These are phyloP conservation scores for Eciton burchellii DNA, from an alignment of 1,140 invertebrate genomes.

Conservation along the genomic window DNA sequence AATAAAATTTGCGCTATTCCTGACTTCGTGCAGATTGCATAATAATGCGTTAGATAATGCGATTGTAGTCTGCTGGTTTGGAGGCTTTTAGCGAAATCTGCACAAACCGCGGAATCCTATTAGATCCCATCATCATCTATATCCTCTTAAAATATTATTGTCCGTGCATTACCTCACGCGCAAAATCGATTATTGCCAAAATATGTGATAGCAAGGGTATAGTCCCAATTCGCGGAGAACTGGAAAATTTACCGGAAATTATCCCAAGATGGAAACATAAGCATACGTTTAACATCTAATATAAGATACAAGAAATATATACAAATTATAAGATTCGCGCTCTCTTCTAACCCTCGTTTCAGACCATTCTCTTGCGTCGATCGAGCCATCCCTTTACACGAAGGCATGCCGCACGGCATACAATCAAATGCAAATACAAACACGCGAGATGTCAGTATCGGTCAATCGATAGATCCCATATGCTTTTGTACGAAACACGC, in stretches of 20 bases:
- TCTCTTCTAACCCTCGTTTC: no score
- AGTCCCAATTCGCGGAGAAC: not conserved
- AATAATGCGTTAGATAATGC: conserved; percentile 51
- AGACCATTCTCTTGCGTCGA: no score
- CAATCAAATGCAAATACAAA: no score
- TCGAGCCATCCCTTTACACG: no score
- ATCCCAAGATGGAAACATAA: no score
- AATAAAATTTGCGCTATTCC: conserved; percentile 24
- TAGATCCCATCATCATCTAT: conserved; percentile 46
- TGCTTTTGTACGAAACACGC: no score
- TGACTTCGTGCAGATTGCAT: conserved; percentile 22
- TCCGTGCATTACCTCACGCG: conserved; percentile 10
- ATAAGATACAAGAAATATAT: no score
- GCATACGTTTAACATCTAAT: no score
- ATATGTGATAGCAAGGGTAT: not conserved
- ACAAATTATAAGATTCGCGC: no score
- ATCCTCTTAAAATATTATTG: conserved; percentile 44
- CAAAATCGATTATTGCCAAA: conserved; percentile 47
- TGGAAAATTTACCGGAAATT: not conserved
- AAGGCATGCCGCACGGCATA: no score
- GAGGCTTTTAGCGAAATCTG: conserved; percentile 55
- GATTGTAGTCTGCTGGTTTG: conserved; percentile 45
- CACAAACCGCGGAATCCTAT: conserved; percentile 52
- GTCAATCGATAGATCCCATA: no score
- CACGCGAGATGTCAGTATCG: no score